A percentile compares a stretch with the other conserved stretches of the same genome.
These are phyloP conservation scores for Anolis sagrei DNA, from an alignment of 2,113 vertebrate genomes.

Conservation along the genomic window DNA sequence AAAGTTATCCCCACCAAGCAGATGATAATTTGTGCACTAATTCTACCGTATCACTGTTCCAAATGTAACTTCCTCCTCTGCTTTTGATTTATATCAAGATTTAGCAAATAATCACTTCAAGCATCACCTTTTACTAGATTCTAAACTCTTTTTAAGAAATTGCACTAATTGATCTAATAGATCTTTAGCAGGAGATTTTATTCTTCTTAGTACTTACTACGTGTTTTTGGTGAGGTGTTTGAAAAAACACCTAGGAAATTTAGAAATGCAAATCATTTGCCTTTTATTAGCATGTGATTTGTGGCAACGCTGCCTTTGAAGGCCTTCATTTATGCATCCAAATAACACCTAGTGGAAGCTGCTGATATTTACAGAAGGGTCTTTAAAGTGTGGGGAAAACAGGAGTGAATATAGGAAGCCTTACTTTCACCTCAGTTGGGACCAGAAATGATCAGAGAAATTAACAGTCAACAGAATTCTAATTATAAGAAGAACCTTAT, in stretches of 20 bases:
- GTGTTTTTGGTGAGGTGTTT: conserved; percentile 30
- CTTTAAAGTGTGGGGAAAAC: conserved; percentile 1
- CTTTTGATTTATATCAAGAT: neutral
- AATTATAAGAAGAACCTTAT: conserved; percentile 45
- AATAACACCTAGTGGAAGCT: conserved; percentile 32
- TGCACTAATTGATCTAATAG: conserved; percentile 7
- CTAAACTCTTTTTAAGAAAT: neutral
- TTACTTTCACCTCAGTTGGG: conserved; percentile 9
- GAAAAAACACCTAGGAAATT: conserved; percentile 25
- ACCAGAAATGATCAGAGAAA: conserved; percentile 38
- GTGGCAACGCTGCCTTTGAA: conserved; percentile 39
- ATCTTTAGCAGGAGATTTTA: conserved; percentile 20
- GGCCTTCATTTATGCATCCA: conserved; percentile 32
- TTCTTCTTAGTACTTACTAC: conserved; percentile 36
- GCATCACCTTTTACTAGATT: neutral
- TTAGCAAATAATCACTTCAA: conserved; percentile 9
- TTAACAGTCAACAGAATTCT: conserved; percentile 37
- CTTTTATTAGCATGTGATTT: conserved; percentile 28
- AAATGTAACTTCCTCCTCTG: neutral
- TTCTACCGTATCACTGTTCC: conserved; percentile 9
- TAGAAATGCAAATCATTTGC: conserved; percentile 41
- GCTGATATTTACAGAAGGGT: conserved; percentile 27
- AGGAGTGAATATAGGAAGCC: neutral
- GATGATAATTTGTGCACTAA: neutral
- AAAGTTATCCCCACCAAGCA: conserved; percentile 14